Evolutionary conservation across 1,140 invertebrate species (phyloP), one percentile per base, ranked within the genome.

Genomic region (Coptotermes formosanus): DNA sequence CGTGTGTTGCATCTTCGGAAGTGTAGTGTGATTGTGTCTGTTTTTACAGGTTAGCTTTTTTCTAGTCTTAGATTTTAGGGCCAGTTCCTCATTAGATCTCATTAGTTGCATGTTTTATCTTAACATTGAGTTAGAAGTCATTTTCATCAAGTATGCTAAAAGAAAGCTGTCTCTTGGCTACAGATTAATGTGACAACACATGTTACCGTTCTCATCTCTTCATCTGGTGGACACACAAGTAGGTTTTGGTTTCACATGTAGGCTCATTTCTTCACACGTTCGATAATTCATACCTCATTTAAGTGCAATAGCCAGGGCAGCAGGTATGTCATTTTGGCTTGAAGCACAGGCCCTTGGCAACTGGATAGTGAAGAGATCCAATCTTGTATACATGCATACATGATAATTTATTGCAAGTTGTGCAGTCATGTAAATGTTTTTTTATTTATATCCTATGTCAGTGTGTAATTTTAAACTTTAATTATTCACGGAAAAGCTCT

Each of bases 41-140:
- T 8, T 64, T 64, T 64, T 64, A n/a, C 25, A 64, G 59, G 9
- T n/a, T 25, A 75, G 64, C 64, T n/a, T 75, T 75, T n/a, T 75
- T 75, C 64, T 75, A 75, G 64, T 75, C 64, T 75, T 75, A 75
- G 64, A 3, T 75, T 75, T 23, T 75, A 75, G 64, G 64, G 64
- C 64, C 64, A 75, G 25, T 75, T 75, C 64, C 4, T 75, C n/a
- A 30, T 30, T 75, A 75, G 64, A 75, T 75, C 64, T 75, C 64
- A 75, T 75, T 75, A 75, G 25, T 75, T 75, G n/a, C n/a, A 25
- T 30, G n/a, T 30, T 75, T 75, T 75, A 12, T 75, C 64, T 75
- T 30, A 75, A n/a, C 21, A 48, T 55, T 55, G 52, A 55, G 52
- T 55, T 25, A 14, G 3, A 7, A 75, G 64, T 75, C 16, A 2